These are phyloP conservation scores for Micropoecilia bifurca DNA, from an alignment of 2,797 vertebrate genomes.

Conservation along the genomic window DNA sequence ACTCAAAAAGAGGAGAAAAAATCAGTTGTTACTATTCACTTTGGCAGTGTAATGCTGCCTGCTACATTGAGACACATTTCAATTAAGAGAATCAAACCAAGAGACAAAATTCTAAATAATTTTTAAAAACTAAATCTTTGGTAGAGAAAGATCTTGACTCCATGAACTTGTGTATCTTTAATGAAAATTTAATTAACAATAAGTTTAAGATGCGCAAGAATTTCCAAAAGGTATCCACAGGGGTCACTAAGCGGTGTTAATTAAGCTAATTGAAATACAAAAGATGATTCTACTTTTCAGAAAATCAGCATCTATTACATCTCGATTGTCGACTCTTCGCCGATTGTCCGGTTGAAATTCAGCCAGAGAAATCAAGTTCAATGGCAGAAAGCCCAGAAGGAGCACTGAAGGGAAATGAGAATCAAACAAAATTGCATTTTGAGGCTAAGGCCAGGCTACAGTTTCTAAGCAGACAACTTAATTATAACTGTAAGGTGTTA, in stretches of 20 bases:
- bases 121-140: background rate
- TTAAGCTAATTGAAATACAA: background rate
- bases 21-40: slow-evolving; percentile 38
- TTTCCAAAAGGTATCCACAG: background rate
- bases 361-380: too few species aligned
- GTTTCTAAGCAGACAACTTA: too few species aligned
- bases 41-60: slow-evolving; percentile 55
- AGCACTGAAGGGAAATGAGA: too few species aligned
- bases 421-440: too few species aligned
- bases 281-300: background rate
- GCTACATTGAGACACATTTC: slow-evolving; percentile 44
- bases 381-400: too few species aligned
- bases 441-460: too few species aligned
- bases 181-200: background rate
- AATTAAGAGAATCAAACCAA: slow-evolving; percentile 23
- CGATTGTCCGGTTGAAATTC: too few species aligned
- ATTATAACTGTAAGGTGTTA: background rate
- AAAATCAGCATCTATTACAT: too few species aligned
- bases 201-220: background rate
- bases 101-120: background rate
- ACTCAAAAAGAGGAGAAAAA: slow-evolving; percentile 35
- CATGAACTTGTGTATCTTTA: background rate
- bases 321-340: too few species aligned
- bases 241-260: background rate
- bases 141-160: background rate